Base-by-base conservation (phyloP, 1,140 invertebrate genomes). In the Platorchestia sp. region DNA sequence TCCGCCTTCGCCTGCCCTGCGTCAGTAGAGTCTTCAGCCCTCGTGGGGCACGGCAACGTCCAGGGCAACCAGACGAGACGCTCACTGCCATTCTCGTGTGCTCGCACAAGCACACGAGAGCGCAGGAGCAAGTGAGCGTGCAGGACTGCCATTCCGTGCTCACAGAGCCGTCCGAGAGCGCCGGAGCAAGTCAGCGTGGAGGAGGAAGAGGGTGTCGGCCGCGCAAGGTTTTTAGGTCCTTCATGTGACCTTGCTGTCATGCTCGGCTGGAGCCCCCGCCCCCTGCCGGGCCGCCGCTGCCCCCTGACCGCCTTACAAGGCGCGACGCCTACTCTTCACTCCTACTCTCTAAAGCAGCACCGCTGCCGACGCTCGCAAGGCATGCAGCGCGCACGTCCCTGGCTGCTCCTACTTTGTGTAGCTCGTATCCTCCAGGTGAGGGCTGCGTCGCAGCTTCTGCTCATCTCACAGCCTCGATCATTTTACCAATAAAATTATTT, bases 211-310 rank as follows among this genome's bases (percentile, higher is more conserved):
- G 59, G 59, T 75, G 59, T 75, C 59, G 59, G 59, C 59, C 3
- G 59, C 27, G 59, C 3, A 10, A 75, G 59, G 14, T 36, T 19
- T 36, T 75, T 75, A 45, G 95, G 44, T 86, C 53, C 95, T 95
- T 51, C 43, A 53, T 27, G 95, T 86, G 53, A 47, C 53, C 86
- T 95, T 95, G 95, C 95, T 14, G 51, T 95, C 86, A 86, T 86
- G 86, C 95, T 95, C 22, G 53, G 47, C 47, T 95, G 53, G 53
- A 43, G 36, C 36, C 45, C 95, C 47, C 44, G 47, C 41, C 59
- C 59, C 59, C 59, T 36, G 10, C 14, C n/a, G 22, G 6, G 41
- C 86, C 0, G 36, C 19, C 86, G 43, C 95, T 44, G 53, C 95
- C 47, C 51, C 42, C 19, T 42, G 44, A 44, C 45, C 40, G 22